Conservation (phyloP, 2,113 vertebrate species). For the Rhineura floridana region DNA sequence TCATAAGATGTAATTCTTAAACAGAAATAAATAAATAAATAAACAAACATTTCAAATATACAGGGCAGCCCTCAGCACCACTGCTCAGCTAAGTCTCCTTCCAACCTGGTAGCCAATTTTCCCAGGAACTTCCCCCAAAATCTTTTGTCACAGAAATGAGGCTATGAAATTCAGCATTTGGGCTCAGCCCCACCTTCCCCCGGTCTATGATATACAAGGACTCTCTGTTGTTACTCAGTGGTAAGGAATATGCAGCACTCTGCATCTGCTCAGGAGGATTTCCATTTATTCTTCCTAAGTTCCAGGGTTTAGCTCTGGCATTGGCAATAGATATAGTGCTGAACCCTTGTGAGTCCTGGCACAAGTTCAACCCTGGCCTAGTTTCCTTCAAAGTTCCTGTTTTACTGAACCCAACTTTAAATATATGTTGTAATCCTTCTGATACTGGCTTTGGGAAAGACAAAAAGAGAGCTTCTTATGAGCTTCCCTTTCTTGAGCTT, state of each 20-base stretch:
- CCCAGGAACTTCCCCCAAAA: too few species aligned
- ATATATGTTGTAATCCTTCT: conserved; percentile 33
- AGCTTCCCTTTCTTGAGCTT: conserved; percentile 49
- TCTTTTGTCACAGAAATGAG: not conserved
- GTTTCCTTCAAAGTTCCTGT: conserved; percentile 5
- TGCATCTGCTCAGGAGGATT: not conserved
- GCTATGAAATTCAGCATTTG: not conserved
- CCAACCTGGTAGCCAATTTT: too few species aligned
- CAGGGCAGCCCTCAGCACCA: too few species aligned
- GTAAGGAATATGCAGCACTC: not conserved
- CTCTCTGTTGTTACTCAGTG: not conserved
- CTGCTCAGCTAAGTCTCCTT: too few species aligned
- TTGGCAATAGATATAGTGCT: not conserved
- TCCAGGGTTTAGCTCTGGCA: not conserved
- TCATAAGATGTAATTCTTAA: too few species aligned
- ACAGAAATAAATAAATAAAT: too few species aligned
- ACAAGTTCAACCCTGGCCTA: conserved; percentile 36
- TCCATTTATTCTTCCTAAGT: not conserved
- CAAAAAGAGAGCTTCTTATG: conserved; percentile 15
- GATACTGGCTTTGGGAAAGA: conserved; percentile 16
- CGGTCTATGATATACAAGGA: not conserved
- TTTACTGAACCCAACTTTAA: conserved; percentile 29
- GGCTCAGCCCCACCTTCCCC: not conserved
- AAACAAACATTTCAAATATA: too few species aligned
- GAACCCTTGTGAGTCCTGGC: not conserved